These are phyloP conservation scores for Hirtodrosophila duncani DNA, from an alignment of 2,888 invertebrate genomes.

Conservation along the genomic window DNA sequence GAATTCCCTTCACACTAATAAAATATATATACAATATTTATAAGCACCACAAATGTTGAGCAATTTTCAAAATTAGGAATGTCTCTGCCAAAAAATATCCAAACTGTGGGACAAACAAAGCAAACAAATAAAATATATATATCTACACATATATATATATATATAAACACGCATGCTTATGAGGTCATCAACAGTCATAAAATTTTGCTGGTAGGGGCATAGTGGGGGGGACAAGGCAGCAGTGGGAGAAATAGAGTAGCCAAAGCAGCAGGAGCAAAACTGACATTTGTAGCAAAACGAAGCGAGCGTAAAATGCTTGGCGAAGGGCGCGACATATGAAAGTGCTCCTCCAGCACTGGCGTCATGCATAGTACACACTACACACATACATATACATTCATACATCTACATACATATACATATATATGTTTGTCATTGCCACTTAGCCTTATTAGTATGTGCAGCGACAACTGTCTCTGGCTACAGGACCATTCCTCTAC, in stretches of 20 bases:
- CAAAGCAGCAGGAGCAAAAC: slow-evolving; percentile 19
- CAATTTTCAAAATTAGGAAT: too few species aligned
- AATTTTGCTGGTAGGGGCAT: slow-evolving; percentile 36
- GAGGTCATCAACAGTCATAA: slow-evolving; percentile 65
- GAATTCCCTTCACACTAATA: too few species aligned
- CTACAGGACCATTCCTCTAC: neutral
- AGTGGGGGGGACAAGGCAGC: slow-evolving; percentile 16
- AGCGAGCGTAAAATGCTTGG: slow-evolving; percentile 26
- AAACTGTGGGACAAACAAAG: neutral
- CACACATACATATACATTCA: too few species aligned
- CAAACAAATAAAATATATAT: neutral
- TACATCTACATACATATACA: neutral
- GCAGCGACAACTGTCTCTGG: slow-evolving; percentile 35
- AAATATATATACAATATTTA: too few species aligned
- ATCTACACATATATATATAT: slow-evolving; percentile 39
- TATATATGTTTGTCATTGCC: slow-evolving; percentile 66
- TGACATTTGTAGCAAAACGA: slow-evolving; percentile 41
- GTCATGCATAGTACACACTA: too few species aligned
- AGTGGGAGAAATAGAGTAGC: too few species aligned
- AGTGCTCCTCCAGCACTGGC: too few species aligned
- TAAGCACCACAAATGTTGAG: too few species aligned
- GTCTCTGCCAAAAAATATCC: too few species aligned
- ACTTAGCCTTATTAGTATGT: slow-evolving; percentile 73
- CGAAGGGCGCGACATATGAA: slow-evolving; percentile 26
- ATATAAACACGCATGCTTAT: slow-evolving; percentile 66